Evolutionary conservation across 2,113 vertebrate species (phyloP).

Genomic region (Paradisaea rubra): DNA sequence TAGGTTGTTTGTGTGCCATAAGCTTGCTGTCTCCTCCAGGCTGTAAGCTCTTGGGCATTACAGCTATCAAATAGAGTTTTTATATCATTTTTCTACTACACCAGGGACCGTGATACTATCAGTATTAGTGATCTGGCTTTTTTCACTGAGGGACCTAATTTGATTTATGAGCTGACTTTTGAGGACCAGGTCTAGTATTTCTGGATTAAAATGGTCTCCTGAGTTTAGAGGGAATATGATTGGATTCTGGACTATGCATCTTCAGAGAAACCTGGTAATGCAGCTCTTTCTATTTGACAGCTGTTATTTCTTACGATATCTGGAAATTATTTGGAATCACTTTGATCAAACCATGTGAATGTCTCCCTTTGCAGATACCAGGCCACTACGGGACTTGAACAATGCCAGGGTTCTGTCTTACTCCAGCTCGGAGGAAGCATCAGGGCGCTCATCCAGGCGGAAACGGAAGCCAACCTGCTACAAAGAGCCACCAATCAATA

Average conservation of each 20-base stretch:
- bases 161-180: background rate
- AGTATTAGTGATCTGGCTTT: background rate
- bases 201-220: background rate
- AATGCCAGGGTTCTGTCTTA: background rate
- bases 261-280: background rate
- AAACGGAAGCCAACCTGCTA: slow-evolving; percentile 23
- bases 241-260: background rate
- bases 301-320: background rate
- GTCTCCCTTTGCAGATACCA: slow-evolving; percentile 24
- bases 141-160: background rate
- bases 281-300: background rate
- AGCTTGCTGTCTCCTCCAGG: background rate
- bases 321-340: background rate
- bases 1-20: background rate
- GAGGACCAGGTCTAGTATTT: background rate
- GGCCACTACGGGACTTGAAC: slow-evolving; percentile 47
- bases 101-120: background rate
- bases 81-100: background rate
- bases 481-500: slow-evolving; percentile 36
- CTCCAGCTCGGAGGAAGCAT: background rate
- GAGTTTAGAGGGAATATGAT: background rate
- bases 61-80: background rate
- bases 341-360: background rate
- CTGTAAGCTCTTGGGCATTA: background rate
- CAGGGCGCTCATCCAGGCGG: background rate